A percentile compares a stretch with the other conserved stretches of the same genome.
Evolutionary conservation across 2,888 invertebrate genomes (phyloP).

Genomic region (Epinotia nisella): DNA sequence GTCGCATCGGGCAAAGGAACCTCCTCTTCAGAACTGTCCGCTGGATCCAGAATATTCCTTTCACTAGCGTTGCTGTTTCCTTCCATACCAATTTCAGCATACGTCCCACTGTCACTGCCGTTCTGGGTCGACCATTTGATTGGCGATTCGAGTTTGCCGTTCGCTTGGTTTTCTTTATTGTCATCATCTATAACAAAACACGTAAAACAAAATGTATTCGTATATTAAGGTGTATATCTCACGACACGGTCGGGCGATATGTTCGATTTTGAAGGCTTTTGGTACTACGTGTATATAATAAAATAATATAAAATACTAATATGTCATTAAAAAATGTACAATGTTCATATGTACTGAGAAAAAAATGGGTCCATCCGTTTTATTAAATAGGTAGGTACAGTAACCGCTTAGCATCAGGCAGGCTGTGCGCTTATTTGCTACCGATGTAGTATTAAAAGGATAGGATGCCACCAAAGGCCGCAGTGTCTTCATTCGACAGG

Average conservation of each 20-base stretch:
- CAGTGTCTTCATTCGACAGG: no score
- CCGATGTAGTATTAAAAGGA: no score
- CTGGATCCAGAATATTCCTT: slow-evolving; percentile 78
- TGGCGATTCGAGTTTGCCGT: slow-evolving; percentile 79
- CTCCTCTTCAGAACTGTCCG: slow-evolving; percentile 81
- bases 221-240: neutral
- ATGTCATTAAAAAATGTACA: no score
- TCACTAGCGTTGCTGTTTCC: slow-evolving; percentile 76
- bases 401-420: no score
- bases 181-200: slow-evolving; percentile 68
- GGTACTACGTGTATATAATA: no score
- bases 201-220: neutral
- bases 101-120: slow-evolving; percentile 81
- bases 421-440: no score
- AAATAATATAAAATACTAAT: no score
- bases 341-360: no score
- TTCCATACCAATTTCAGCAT: slow-evolving; percentile 81
- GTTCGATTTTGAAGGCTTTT: no score
- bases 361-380: no score
- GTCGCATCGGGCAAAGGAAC: slow-evolving; percentile 78
- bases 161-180: slow-evolving; percentile 81
- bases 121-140: slow-evolving; percentile 79
- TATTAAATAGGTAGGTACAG: no score
- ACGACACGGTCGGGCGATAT: neutral
- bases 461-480: no score